These are phyloP conservation scores for Anthrax anthrax DNA, from an alignment of 2,888 invertebrate genomes.

Conservation along the genomic window DNA sequence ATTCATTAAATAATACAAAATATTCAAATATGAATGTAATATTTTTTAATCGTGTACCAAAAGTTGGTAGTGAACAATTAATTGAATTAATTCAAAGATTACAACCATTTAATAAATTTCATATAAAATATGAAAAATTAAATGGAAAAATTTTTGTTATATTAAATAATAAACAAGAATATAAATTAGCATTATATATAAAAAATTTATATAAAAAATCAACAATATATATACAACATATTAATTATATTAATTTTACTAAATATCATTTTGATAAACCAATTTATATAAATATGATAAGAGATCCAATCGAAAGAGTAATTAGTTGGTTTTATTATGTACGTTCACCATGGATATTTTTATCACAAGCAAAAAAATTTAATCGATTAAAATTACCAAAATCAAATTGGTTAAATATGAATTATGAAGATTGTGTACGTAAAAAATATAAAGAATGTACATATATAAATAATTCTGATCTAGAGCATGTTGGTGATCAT, in stretches of 20 bases:
- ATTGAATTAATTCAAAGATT: conserved; percentile 71
- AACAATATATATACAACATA: conserved; percentile 77
- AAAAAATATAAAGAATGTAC: conserved; percentile 72
- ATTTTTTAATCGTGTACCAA: conserved; percentile 84
- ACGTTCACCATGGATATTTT: conserved; percentile 84
- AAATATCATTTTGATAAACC: conserved; percentile 67
- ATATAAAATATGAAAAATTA: no score
- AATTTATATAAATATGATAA: conserved; percentile 78
- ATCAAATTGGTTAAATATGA: conserved; percentile 78
- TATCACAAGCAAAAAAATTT: conserved; percentile 77
- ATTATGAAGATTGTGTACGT: conserved; percentile 75
- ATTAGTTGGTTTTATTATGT: conserved; percentile 91
- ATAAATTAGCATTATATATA: conserved; percentile 58
- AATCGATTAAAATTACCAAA: conserved; percentile 79
- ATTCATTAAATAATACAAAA: conserved; percentile 66
- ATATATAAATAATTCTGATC: conserved; percentile 68
- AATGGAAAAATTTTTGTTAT: conserved; percentile 23
- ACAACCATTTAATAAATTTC: background rate
- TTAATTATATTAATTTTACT: conserved; percentile 80
- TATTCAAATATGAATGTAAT: conserved; percentile 59
- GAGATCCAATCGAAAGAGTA: conserved; percentile 80
- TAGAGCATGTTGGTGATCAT: conserved; percentile 80
- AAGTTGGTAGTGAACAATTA: conserved; percentile 81
- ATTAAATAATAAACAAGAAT: conserved; percentile 66
- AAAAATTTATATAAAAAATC: conserved; percentile 64